These are phyloP conservation scores for Engystomops pustulosus DNA, from an alignment of 2,113 vertebrate species.

Conservation along the genomic window DNA sequence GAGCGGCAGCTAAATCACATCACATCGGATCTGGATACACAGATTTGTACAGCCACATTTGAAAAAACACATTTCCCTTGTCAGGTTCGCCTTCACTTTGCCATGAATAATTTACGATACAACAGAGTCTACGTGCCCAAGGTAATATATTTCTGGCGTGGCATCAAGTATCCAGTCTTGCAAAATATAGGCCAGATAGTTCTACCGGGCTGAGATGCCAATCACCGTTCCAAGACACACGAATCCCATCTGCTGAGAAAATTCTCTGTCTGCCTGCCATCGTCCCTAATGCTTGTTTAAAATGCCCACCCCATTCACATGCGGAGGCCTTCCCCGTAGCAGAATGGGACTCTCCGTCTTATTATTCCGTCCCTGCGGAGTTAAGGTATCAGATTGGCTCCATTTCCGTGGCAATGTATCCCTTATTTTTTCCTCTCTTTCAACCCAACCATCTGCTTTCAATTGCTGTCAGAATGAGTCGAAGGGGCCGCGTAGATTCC, in stretches of 20 bases:
- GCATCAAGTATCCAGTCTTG: slow-evolving; percentile 19
- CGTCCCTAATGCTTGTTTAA: slow-evolving; percentile 31
- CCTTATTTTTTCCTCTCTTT: not conserved
- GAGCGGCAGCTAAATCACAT: slow-evolving; percentile 7
- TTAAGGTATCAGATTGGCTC: slow-evolving; percentile 32
- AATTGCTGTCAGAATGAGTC: slow-evolving; percentile 26
- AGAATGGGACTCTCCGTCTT: slow-evolving; percentile 14
- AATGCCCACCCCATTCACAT: slow-evolving; percentile 38
- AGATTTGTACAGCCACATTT: slow-evolving; percentile 30
- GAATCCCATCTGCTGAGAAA: slow-evolving; percentile 41
- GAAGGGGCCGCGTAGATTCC: not conserved
- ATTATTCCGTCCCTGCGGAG: slow-evolving; percentile 22
- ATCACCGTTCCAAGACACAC: slow-evolving; percentile 48
- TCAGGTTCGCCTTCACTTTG: slow-evolving; percentile 35
- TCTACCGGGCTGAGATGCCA: slow-evolving; percentile 30
- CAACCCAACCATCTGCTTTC: slow-evolving; percentile 48
- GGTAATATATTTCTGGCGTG: slow-evolving; percentile 48
- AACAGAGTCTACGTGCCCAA: slow-evolving; percentile 40
- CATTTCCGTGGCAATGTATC: not conserved
- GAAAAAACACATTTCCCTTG: slow-evolving; percentile 47
- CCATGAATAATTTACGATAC: slow-evolving; percentile 53
- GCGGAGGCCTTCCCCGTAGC: not conserved
- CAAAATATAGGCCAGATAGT: slow-evolving; percentile 53
- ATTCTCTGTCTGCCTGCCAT: slow-evolving; percentile 23
- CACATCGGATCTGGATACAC: slow-evolving; percentile 35